Conservation (phyloP, 2,113 vertebrate species). For the Heterotilapia buettikoferi region DNA sequence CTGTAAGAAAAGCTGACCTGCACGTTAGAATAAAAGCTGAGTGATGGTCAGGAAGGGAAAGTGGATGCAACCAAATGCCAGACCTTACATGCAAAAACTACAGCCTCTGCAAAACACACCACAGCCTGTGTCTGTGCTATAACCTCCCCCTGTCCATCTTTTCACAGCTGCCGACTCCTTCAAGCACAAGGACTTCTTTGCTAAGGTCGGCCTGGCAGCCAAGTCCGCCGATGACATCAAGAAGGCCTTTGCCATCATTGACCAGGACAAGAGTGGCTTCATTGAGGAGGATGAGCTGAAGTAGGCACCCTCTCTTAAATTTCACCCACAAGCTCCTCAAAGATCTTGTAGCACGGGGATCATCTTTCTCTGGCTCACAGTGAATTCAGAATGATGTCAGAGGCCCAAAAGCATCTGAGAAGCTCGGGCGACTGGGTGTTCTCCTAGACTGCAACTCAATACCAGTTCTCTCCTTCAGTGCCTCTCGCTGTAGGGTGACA, state of each 20-base stretch:
- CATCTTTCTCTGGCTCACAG: background rate
- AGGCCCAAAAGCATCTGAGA: background rate
- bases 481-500: background rate
- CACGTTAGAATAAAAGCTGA: background rate
- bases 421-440: background rate
- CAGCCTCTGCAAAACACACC: background rate
- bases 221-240: slow-evolving; percentile 73
- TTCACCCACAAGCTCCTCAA: background rate
- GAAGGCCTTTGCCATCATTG: slow-evolving; percentile 78
- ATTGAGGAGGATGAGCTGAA: slow-evolving; percentile 83
- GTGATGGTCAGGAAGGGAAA: background rate
- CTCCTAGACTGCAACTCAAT: background rate
- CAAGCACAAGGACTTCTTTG: slow-evolving; percentile 78
- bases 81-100: background rate
- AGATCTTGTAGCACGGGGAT: background rate
- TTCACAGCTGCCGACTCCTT: slow-evolving; percentile 78
- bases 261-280: slow-evolving; percentile 82
- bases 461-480: background rate
- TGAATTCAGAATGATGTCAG: slow-evolving; percentile 2
- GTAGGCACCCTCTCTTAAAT: slow-evolving; percentile 55
- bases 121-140: background rate
- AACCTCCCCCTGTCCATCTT: background rate
- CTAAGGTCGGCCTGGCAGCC: slow-evolving; percentile 70
- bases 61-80: background rate
- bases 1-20: background rate